These are phyloP conservation scores for Chaetodon auriga DNA, from an alignment of 2,113 vertebrate genomes.

Conservation along the genomic window DNA sequence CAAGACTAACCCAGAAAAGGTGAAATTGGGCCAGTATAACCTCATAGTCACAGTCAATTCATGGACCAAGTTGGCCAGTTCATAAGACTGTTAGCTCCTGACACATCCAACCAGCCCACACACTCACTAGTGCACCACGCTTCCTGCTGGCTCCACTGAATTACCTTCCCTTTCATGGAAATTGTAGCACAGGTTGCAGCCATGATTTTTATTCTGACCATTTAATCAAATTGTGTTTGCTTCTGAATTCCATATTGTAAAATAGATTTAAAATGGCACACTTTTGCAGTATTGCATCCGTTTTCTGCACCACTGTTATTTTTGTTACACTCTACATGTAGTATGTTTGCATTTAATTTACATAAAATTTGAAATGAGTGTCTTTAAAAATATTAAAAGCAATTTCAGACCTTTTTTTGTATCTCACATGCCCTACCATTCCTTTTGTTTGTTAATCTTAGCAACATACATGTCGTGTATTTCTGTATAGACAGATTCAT, in stretches of 20 bases:
- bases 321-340: not conserved
- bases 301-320: not conserved
- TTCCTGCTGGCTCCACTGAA: conserved; percentile 37
- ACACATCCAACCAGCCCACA: conserved; percentile 25
- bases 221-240: conserved; percentile 38
- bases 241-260: conserved; percentile 6
- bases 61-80: conserved; percentile 5
- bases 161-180: conserved; percentile 45
- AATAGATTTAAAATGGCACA: not conserved
- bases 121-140: conserved; percentile 6
- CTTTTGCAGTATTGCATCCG: not conserved
- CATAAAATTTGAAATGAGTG: not conserved
- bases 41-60: conserved; percentile 17
- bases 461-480: not conserved
- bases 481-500: not conserved
- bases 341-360: not conserved
- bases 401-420: not conserved
- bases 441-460: not conserved
- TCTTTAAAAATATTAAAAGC: too few species aligned
- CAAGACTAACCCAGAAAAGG: not conserved
- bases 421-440: not conserved
- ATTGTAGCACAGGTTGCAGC: conserved; percentile 17
- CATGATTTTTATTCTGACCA: conserved; percentile 35
- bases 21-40: conserved; percentile 12
- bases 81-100: conserved; percentile 37